Percentiles rank a stretch among this genome's conserved stretches.
These are phyloP conservation scores for Campylorhamphus procurvoides DNA, from an alignment of 2,113 vertebrate genomes.

Conservation along the genomic window DNA sequence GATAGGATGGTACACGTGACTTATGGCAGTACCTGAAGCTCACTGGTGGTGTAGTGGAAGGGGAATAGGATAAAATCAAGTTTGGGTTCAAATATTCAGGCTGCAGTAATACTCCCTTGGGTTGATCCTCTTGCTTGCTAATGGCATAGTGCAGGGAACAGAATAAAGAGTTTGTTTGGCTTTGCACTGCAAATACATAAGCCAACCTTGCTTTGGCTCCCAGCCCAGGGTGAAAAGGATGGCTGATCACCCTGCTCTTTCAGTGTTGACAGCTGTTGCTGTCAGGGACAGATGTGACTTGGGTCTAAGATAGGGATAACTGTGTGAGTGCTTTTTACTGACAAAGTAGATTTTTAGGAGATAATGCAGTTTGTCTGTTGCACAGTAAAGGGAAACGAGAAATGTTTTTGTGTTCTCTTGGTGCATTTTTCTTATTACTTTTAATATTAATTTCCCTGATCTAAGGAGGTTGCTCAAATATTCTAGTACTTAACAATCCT, in stretches of 20 bases:
- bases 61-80: background rate
- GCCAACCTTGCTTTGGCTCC: conserved; percentile 1
- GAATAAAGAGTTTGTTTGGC: background rate
- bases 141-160: background rate
- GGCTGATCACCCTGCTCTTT: background rate
- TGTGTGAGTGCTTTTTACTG: background rate
- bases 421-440: background rate
- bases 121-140: background rate
- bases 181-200: background rate
- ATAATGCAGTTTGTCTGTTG: background rate
- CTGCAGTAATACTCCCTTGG: background rate
- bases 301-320: background rate
- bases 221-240: conserved; percentile 21
- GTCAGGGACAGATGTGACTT: conserved; percentile 29
- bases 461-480: background rate
- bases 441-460: background rate
- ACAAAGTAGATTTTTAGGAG: background rate
- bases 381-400: background rate
- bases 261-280: conserved; percentile 13
- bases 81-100: background rate
- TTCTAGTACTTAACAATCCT: background rate
- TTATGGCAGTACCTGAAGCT: background rate
- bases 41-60: background rate
- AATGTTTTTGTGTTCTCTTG: background rate
- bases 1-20: background rate